phyloP scores from a whole-genome alignment of 2,888 invertebrate genomes.

The Drosophila atripex region DNA sequence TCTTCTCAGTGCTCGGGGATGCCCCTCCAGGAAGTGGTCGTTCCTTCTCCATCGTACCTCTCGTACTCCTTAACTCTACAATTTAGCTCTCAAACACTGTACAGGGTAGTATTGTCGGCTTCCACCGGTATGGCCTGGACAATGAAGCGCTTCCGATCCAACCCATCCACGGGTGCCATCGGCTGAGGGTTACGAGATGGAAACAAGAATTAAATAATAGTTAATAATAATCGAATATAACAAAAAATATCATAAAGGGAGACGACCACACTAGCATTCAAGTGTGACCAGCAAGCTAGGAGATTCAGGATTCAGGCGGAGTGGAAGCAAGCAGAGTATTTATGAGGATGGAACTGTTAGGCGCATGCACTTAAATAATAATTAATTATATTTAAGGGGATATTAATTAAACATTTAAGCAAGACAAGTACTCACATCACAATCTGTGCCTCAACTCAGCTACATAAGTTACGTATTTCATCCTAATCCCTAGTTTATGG shows the following conservation, averaged over 20 bases:
- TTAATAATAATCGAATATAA: no score
- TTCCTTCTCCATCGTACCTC: conserved; percentile 13
- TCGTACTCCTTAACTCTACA: not conserved
- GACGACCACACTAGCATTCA: not conserved
- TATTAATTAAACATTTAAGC: conserved; percentile 1
- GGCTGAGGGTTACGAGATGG: conserved; percentile 39
- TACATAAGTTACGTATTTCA: conserved; percentile 37
- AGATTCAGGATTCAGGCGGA: conserved; percentile 6
- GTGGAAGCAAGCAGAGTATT: conserved; percentile 9
- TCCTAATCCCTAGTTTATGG: conserved; percentile 1
- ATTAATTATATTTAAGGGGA: not conserved
- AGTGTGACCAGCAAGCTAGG: not conserved
- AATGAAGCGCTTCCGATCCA: conserved; percentile 81
- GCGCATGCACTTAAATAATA: conserved; percentile 16
- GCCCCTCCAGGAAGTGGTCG: conserved; percentile 11
- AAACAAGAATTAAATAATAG: not conserved
- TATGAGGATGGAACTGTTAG: conserved; percentile 5
- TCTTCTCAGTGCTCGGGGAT: conserved; percentile 39
- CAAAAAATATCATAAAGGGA: no score
- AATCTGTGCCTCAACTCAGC: conserved; percentile 69
- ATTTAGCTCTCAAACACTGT: conserved; percentile 51
- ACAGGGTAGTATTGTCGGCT: conserved; percentile 80
- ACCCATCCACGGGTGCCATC: conserved; percentile 33
- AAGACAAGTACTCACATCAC: conserved; percentile 68
- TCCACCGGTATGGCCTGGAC: conserved; percentile 81